Evolutionary conservation across 2,888 invertebrate species (phyloP).

Genomic region (Mycalesis mineus): DNA sequence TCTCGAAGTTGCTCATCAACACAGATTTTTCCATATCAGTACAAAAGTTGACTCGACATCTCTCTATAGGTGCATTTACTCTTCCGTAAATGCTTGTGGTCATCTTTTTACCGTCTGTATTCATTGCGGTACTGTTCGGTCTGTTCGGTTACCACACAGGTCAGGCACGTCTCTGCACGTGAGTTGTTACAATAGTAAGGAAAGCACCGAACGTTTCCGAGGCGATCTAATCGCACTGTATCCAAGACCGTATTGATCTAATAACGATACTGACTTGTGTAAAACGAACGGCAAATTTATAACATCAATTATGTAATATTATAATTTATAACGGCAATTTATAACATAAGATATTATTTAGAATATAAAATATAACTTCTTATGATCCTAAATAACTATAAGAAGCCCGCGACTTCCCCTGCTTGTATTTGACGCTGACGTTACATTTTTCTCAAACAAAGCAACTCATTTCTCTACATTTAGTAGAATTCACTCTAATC

Average conservation of each 20-base stretch:
- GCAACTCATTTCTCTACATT: no score
- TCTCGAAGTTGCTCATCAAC: constrained; percentile 92
- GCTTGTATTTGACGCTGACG: no score
- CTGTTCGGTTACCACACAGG: not conserved
- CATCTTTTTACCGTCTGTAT: constrained; percentile 11
- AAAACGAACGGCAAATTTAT: not conserved
- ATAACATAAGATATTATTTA: no score
- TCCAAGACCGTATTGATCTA: constrained; percentile 11
- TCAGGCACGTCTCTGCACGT: constrained; percentile 6
- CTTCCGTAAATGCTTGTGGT: constrained; percentile 71
- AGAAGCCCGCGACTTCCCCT: no score
- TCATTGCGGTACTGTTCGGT: constrained; percentile 4
- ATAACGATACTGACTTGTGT: constrained; percentile 2
- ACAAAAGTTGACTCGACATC: constrained; percentile 42
- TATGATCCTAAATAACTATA: no score
- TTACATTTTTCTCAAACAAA: no score
- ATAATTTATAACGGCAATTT: no score
- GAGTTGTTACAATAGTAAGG: not conserved
- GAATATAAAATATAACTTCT: no score
- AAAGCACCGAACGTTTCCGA: constrained; percentile 7
- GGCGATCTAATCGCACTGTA: constrained; percentile 10
- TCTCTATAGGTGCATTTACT: constrained; percentile 47
- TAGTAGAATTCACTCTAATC: no score
- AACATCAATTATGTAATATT: not conserved
- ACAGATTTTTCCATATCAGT: constrained; percentile 94